Conservation (phyloP, 2,888 invertebrate genomes). For the Macrosiphum euphorbiae region DNA sequence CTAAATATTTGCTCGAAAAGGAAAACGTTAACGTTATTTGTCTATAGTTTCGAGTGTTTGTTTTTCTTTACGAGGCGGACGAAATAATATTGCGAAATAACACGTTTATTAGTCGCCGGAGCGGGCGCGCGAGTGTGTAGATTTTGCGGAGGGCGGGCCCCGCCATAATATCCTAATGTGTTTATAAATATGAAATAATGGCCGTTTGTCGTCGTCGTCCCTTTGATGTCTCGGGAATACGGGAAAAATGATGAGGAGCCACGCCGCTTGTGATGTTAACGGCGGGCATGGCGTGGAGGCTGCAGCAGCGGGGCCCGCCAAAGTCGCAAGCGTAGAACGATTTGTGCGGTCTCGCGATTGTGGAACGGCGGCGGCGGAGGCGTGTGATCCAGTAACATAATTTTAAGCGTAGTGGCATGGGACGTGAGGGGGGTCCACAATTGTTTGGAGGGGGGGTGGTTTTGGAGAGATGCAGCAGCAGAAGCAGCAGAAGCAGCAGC, state of each 20-base stretch:
- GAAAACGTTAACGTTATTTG: not conserved
- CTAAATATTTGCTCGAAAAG: not conserved
- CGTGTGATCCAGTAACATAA: slow-evolving; percentile 53
- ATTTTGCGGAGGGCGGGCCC: not conserved
- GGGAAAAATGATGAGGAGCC: not conserved
- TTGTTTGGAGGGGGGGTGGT: too few relatives aligned
- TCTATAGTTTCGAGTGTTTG: not conserved
- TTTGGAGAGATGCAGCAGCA: not conserved
- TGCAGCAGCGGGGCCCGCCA: not conserved
- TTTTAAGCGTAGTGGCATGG: not conserved
- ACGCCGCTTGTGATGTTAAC: not conserved
- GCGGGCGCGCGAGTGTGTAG: not conserved
- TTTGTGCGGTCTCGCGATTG: not conserved
- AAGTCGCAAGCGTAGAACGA: slow-evolving; percentile 6
- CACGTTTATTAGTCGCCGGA: not conserved
- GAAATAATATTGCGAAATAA: not conserved
- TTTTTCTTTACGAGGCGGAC: not conserved
- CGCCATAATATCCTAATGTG: not conserved
- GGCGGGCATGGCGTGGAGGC: not conserved
- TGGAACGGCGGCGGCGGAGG: not conserved
- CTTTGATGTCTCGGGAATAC: not conserved
- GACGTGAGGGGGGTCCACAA: too few relatives aligned
- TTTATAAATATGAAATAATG: slow-evolving; percentile 5
- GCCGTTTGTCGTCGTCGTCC: not conserved
- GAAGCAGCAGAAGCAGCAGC: not conserved